Base-by-base conservation (phyloP, 2,797 vertebrate species). In the Pangasius djambal region DNA sequence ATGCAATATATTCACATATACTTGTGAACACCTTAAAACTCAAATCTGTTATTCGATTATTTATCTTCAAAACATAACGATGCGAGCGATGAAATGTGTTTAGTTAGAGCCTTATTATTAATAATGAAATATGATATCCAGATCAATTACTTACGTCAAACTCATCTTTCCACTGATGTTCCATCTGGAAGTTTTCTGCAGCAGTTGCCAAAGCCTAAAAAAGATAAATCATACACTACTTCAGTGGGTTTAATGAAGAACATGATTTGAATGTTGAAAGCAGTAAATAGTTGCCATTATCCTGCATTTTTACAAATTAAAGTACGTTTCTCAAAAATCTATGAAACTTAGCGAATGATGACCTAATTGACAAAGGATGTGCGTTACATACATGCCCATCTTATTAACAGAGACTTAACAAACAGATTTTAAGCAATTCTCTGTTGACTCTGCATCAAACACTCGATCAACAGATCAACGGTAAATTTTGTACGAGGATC, bases 171-270 rank as follows among this genome's bases (percentile, higher is more conserved):
- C 98, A 99, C 81, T 95, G 94, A 94, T 99, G 98, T 1, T 95
- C 95, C 91, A 96, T 96, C 96, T 99, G 98, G 92, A 98, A 97
- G 85, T 96, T 95, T 92, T 99, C 98, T 40, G 98, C 98, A 94
- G 97, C 97, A 93, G 96, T 96, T 90, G 98, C 98, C 67, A 99
- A 96, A 92, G 97, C 97, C 98, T 99, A 94, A 82, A 93, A 94
- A 94, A 91, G 91, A 89, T 93, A 61, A 88, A 83, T 48, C 59
- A 78, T 25, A 77, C 70, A 89, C 16, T 75, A 40, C 63, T 67
- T 89, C 74, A 91, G 86, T 81, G 78, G 37, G 63, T 85, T 89
- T 89, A 84, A 87, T 87, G 83, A 83, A 89, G n/a, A 67, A 63
- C 70, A 55, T 37, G 16, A 89, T 34, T 67, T 40, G 52, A 65